Conservation (phyloP, 2,113 vertebrate genomes). For the Phoxinus phoxinus region DNA sequence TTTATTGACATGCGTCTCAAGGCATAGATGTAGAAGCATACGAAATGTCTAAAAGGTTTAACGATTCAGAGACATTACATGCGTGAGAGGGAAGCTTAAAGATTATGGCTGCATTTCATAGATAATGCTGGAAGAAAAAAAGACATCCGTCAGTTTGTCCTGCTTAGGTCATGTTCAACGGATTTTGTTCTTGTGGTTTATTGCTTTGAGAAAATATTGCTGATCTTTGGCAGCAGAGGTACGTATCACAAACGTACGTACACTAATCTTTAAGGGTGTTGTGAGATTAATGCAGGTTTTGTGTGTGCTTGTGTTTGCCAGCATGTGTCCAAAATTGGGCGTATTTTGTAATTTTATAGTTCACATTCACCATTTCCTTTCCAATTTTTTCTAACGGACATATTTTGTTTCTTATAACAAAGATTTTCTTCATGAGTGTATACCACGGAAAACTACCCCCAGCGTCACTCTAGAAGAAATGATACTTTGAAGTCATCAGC, state of each 20-base stretch:
- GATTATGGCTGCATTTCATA: background rate
- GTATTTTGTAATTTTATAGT: background rate
- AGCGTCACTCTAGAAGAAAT: background rate
- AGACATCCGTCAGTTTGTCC: constrained; percentile 3
- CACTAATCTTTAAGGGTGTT: background rate
- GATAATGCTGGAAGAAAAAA: constrained; percentile 1
- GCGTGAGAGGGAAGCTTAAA: background rate
- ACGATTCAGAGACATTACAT: background rate
- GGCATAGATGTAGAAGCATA: background rate
- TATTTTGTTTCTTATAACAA: constrained; percentile 19
- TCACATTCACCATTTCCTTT: constrained; percentile 4
- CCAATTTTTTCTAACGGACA: background rate
- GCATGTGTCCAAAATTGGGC: background rate
- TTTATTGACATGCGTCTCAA: background rate
- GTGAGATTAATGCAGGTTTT: background rate
- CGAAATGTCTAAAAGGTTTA: background rate
- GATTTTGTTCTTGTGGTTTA: constrained; percentile 20
- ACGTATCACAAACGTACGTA: background rate
- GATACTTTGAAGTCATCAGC: background rate
- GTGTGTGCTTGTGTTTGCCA: background rate
- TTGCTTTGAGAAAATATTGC: background rate
- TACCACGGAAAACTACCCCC: background rate
- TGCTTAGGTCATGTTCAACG: background rate
- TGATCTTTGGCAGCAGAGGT: background rate
- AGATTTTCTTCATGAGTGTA: constrained; percentile 7